Evolutionary conservation across 2,113 vertebrate genomes (phyloP).

Genomic region (Dromas ardeola): DNA sequence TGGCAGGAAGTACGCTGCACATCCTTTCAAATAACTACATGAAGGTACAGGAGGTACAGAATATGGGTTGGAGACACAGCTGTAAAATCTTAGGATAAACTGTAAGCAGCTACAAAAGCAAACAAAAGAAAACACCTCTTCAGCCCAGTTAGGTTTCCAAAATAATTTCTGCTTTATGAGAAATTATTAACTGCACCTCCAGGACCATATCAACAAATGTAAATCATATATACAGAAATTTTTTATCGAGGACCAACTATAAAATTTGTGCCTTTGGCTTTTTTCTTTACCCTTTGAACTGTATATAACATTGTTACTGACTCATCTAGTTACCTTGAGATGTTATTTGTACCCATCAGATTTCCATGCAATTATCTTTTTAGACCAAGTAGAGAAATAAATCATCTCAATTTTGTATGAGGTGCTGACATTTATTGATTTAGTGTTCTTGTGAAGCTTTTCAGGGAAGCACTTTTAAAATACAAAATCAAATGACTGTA

Average conservation of each 20-base stretch:
- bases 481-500: conserved; percentile 36
- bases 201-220: background rate
- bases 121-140: background rate
- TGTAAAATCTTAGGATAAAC: background rate
- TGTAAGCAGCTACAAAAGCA: background rate
- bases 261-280: background rate
- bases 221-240: background rate
- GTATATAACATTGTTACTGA: background rate
- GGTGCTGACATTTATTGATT: conserved; percentile 63
- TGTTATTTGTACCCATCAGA: conserved; percentile 14
- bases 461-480: conserved; percentile 32
- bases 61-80: background rate
- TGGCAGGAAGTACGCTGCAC: background rate
- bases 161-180: background rate
- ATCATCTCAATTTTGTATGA: conserved; percentile 49
- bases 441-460: conserved; percentile 49
- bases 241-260: background rate
- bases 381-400: conserved; percentile 39
- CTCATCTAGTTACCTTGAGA: conserved; percentile 35
- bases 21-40: background rate
- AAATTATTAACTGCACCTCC: background rate
- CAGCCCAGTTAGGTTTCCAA: background rate
- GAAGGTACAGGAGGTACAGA: background rate
- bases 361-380: conserved; percentile 57
- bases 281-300: conserved; percentile 17